Percentiles rank a stretch among this genome's conserved stretches.
Conservation (phyloP, 2,113 vertebrate species). For the Peromyscus californicus region DNA sequence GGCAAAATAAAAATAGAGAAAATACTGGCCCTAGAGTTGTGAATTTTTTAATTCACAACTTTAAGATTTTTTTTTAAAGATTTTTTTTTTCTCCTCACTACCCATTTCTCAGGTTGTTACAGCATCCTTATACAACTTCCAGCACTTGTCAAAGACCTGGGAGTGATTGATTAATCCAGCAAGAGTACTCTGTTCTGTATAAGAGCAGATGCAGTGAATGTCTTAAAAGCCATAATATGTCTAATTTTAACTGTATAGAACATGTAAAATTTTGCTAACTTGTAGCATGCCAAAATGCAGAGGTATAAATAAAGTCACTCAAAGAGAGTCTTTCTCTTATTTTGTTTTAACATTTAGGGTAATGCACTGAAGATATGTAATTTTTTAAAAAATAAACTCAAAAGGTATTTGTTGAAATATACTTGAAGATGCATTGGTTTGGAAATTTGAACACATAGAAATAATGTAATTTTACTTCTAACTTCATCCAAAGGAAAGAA, state of each 20-base stretch:
- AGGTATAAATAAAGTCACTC: constrained; percentile 71
- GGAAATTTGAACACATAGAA: constrained; percentile 49
- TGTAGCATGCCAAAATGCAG: constrained; percentile 51
- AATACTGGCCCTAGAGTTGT: neutral
- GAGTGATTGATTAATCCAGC: neutral
- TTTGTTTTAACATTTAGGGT: constrained; percentile 19
- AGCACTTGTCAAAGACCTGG: neutral
- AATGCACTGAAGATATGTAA: neutral
- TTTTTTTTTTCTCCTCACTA: neutral
- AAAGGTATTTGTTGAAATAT: constrained; percentile 56
- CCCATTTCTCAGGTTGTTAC: neutral
- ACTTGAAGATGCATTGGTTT: constrained; percentile 20
- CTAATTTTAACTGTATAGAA: constrained; percentile 62
- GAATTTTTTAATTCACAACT: too few species aligned
- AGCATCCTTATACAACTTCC: neutral
- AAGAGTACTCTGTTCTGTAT: constrained; percentile 22
- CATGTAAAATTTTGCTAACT: constrained; percentile 47
- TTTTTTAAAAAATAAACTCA: constrained; percentile 64
- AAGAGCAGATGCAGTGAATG: neutral
- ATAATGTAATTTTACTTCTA: constrained; percentile 28
- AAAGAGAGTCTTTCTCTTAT: constrained; percentile 41
- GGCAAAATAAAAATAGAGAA: constrained; percentile 46
- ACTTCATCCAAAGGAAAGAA: neutral
- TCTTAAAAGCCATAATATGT: constrained; percentile 63
- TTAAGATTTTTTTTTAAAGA: too few species aligned